Evolutionary conservation across 2,888 invertebrate species (phyloP).

Genomic region (Hirtodrosophila alboralis): DNA sequence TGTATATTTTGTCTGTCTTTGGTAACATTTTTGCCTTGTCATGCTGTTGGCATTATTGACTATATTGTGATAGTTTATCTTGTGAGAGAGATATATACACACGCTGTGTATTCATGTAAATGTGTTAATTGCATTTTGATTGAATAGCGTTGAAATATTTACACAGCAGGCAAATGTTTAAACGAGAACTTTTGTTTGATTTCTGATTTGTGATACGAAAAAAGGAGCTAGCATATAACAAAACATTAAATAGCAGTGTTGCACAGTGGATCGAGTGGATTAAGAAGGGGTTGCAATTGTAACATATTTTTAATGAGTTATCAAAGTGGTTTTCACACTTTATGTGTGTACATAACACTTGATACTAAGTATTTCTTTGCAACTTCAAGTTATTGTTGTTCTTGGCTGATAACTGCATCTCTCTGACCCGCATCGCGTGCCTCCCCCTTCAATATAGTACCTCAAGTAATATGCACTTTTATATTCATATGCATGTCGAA

Average conservation of each 20-base stretch:
- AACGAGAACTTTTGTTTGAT: slow-evolving; percentile 32
- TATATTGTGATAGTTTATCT: slow-evolving; percentile 62
- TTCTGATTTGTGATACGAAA: slow-evolving; percentile 22
- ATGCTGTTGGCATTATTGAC: slow-evolving; percentile 60
- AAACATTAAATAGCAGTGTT: slow-evolving; percentile 2
- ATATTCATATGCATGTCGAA: slow-evolving; percentile 6
- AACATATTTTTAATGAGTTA: slow-evolving; percentile 43
- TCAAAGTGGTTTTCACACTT: slow-evolving; percentile 18
- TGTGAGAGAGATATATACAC: slow-evolving; percentile 41
- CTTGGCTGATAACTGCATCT: slow-evolving; percentile 16
- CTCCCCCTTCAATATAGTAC: background rate
- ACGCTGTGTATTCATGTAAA: slow-evolving; percentile 27
- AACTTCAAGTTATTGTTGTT: slow-evolving; percentile 17
- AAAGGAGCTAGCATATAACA: background rate
- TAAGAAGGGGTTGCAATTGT: slow-evolving; percentile 16
- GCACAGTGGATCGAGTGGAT: too few relatives aligned
- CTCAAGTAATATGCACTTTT: background rate
- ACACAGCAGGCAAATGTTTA: slow-evolving; percentile 43
- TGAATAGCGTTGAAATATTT: slow-evolving; percentile 70
- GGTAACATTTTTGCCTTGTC: slow-evolving; percentile 40
- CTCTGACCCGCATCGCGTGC: too few relatives aligned
- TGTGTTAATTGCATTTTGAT: slow-evolving; percentile 78
- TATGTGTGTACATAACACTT: slow-evolving; percentile 28
- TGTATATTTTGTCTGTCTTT: slow-evolving; percentile 39
- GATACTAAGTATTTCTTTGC: slow-evolving; percentile 38